Evolutionary conservation across 2,113 vertebrate species (phyloP).

Genomic region (Tachysurus fulvidraco): DNA sequence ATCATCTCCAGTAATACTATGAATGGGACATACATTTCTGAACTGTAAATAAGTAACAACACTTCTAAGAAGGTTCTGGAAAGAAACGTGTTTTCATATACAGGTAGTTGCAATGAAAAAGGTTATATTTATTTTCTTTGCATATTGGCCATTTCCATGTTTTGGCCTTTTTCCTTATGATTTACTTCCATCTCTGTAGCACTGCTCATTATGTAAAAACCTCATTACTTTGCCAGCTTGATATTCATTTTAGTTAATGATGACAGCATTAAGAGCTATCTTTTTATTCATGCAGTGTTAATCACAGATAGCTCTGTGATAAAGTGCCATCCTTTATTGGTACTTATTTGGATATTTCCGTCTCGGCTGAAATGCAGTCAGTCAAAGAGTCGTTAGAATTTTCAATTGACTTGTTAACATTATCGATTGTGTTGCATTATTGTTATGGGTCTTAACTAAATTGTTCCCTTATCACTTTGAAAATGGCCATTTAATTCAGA

Average conservation of each 20-base stretch:
- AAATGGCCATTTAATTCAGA: constrained; percentile 39
- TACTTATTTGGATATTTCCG: constrained; percentile 48
- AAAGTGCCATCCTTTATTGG: constrained; percentile 67
- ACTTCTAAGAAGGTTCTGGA: neutral
- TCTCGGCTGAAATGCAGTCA: constrained; percentile 38
- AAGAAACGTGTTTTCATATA: neutral
- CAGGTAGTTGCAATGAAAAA: neutral
- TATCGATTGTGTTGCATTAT: constrained; percentile 42
- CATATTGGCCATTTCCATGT: constrained; percentile 10
- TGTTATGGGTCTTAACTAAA: constrained; percentile 54
- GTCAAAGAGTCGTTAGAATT: constrained; percentile 49
- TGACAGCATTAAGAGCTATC: constrained; percentile 31
- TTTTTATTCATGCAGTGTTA: constrained; percentile 29
- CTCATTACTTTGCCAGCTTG: constrained; percentile 25
- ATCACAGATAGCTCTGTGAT: constrained; percentile 52
- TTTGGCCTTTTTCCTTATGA: neutral
- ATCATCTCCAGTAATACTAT: neutral
- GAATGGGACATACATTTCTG: neutral
- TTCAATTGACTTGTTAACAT: constrained; percentile 53
- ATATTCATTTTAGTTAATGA: constrained; percentile 24
- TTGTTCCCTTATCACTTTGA: constrained; percentile 50
- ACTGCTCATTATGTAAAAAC: constrained; percentile 29
- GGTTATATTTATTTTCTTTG: neutral
- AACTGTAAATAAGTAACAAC: neutral
- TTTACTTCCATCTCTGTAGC: constrained; percentile 13